Conservation (phyloP, 1,140 invertebrate species). For the Heliconius nattereri region DNA sequence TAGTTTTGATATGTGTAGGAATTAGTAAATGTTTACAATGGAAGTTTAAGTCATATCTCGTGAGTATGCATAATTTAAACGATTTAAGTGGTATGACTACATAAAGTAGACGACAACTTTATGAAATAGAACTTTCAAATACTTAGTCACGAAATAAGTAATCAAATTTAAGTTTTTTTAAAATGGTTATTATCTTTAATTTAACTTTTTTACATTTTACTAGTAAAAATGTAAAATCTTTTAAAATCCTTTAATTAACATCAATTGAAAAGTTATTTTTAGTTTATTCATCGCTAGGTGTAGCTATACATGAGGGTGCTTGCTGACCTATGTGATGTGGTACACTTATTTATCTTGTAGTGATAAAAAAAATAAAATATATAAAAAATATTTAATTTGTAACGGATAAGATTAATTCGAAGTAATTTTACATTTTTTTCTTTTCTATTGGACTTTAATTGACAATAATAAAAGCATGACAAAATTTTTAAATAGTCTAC, state of each 20-base stretch:
- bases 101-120: background rate
- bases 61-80: background rate
- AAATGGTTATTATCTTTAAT: background rate
- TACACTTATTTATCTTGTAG: slow-evolving; percentile 27
- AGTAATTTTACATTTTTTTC: too few species aligned
- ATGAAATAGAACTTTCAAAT: background rate
- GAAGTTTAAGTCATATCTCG: background rate
- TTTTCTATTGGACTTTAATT: too few species aligned
- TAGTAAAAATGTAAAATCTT: too few species aligned
- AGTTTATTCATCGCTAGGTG: slow-evolving; percentile 36
- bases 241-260: background rate
- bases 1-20: background rate
- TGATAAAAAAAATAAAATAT: background rate
- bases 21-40: background rate
- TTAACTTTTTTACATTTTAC: background rate
- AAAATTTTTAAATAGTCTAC: too few species aligned
- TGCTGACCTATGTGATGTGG: slow-evolving; percentile 58
- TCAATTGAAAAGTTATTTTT: slow-evolving; percentile 45
- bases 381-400: background rate
- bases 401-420: too few species aligned
- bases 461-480: too few species aligned
- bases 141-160: background rate
- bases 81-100: background rate
- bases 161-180: background rate
- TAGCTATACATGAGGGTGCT: slow-evolving; percentile 46